Evolutionary conservation across 2,797 vertebrate genomes (phyloP).

Genomic region (Kryptopterus vitreolus): DNA sequence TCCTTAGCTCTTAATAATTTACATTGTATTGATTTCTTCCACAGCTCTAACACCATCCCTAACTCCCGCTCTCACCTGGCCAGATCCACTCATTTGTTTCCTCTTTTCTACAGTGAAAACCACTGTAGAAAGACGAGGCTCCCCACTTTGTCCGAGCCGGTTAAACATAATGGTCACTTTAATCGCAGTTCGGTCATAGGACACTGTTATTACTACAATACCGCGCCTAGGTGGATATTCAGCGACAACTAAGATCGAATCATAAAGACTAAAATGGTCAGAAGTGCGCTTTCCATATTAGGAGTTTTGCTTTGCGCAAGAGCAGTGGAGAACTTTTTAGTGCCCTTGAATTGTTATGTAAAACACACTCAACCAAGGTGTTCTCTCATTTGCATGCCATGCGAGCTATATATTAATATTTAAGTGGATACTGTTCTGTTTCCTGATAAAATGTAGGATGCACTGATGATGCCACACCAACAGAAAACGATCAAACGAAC

Average conservation of each 20-base stretch:
- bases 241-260: slow-evolving; percentile 13
- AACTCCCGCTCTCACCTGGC: slow-evolving; percentile 48
- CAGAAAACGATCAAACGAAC: slow-evolving; percentile 63
- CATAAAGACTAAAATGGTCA: slow-evolving; percentile 36
- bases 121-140: slow-evolving; percentile 61
- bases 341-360: slow-evolving; percentile 61
- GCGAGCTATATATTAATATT: slow-evolving; percentile 59
- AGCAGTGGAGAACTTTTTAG: slow-evolving; percentile 45
- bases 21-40: slow-evolving; percentile 91
- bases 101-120: slow-evolving; percentile 58
- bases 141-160: slow-evolving; percentile 63
- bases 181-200: slow-evolving; percentile 38
- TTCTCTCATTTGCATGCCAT: slow-evolving; percentile 59
- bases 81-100: slow-evolving; percentile 28
- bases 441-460: slow-evolving; percentile 57
- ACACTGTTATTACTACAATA: slow-evolving; percentile 9
- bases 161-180: slow-evolving; percentile 64
- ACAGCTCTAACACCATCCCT: slow-evolving; percentile 72
- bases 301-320: slow-evolving; percentile 40
- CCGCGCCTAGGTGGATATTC: slow-evolving; percentile 20
- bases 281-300: slow-evolving; percentile 25
- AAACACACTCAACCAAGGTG: slow-evolving; percentile 62
- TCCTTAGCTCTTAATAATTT: slow-evolving; percentile 96
- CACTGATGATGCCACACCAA: slow-evolving; percentile 62
- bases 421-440: slow-evolving; percentile 54